Evolutionary conservation across 2,113 vertebrate genomes (phyloP).

Genomic region (Ictalurus furcatus): DNA sequence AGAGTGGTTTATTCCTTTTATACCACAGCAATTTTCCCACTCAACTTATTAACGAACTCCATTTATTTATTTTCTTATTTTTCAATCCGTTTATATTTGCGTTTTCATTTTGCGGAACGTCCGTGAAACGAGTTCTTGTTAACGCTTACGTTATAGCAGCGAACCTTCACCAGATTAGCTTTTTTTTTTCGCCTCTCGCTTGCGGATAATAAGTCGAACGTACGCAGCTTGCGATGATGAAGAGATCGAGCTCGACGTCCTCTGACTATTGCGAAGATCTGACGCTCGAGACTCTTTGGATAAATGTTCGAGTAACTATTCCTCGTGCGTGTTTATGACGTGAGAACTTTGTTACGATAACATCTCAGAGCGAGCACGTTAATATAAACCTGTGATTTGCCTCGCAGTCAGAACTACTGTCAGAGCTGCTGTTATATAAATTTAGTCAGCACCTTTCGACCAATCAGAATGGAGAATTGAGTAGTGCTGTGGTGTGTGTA

Average conservation of each 20-base stretch:
- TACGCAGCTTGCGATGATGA: not conserved
- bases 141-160: not conserved
- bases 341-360: not conserved
- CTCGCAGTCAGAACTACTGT: not conserved
- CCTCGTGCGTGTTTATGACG: not conserved
- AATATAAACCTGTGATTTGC: not conserved
- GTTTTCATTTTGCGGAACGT: not conserved
- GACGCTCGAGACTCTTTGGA: not conserved
- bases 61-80: not conserved
- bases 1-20: not conserved
- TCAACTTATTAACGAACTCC: not conserved
- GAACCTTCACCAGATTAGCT: not conserved
- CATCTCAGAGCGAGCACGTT: not conserved
- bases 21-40: not conserved
- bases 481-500: not conserved
- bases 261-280: not conserved
- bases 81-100: not conserved
- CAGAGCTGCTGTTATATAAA: not conserved
- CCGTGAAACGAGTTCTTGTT: not conserved
- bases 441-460: not conserved
- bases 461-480: not conserved
- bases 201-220: not conserved
- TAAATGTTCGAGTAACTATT: not conserved
- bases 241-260: not conserved
- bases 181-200: not conserved